These are phyloP conservation scores for Lepisosteus oculatus DNA, from an alignment of 2,113 vertebrate species.

Conservation along the genomic window DNA sequence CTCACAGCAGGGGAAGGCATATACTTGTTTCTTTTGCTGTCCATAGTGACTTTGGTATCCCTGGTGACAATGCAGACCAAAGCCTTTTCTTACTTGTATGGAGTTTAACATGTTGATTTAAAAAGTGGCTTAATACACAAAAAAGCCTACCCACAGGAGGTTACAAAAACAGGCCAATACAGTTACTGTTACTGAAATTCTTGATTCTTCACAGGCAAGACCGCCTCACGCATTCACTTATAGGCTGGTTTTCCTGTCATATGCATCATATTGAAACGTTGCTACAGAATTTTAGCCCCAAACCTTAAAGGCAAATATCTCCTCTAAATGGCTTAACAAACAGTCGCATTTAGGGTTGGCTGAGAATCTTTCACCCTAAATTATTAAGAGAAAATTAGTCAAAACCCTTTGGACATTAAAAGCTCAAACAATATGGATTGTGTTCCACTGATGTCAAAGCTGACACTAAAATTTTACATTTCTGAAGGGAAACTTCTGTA, in stretches of 20 bases:
- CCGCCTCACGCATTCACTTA: background rate
- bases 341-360: background rate
- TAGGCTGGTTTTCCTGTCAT: background rate
- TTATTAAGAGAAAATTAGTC: background rate
- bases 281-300: too few relatives aligned
- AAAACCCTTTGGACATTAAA: slow-evolving; percentile 3
- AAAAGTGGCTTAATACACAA: too few relatives aligned
- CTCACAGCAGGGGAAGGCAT: too few relatives aligned
- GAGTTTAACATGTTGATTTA: too few relatives aligned
- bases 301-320: background rate
- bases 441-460: background rate
- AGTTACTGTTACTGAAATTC: too few relatives aligned
- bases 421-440: background rate
- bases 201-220: too few relatives aligned
- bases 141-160: too few relatives aligned
- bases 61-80: too few relatives aligned
- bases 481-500: background rate
- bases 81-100: too few relatives aligned
- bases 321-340: background rate
- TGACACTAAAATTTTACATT: background rate
- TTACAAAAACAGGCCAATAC: too few relatives aligned
- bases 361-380: background rate
- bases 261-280: background rate
- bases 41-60: too few relatives aligned
- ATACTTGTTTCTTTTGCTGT: too few relatives aligned